Evolutionary conservation across 2,113 vertebrate species (phyloP), one percentile per base, ranked within the genome.

Genomic region (Ginglymostoma cirratum): DNA sequence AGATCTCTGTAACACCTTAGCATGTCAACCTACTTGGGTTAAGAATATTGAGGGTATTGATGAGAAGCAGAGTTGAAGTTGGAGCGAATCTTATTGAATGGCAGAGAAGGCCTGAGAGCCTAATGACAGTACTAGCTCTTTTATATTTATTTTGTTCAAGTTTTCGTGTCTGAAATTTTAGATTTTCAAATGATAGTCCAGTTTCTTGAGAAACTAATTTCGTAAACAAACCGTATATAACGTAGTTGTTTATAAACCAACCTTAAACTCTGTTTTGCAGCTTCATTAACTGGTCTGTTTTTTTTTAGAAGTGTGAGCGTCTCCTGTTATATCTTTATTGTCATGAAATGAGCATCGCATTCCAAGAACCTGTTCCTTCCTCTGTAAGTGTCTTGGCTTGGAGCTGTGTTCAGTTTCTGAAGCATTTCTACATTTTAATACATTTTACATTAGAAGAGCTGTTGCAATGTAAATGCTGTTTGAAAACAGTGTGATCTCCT

Each of bases 341-440:
- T 96, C 99, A 99, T 96, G 99, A 99, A 97, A 97, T 99, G 97
- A 99, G 99, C 96, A 98, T 99, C 96, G 99, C 99, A 96, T 99
- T 99, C 97, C 98, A 99, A 89, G 98, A 99, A 97, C 99, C 99
- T 34, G 99, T 99, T 96, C 97, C 99, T 96, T 97, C 97, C 96
- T 98, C 99, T 97, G 99, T 99, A 98, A 99, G 99, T 99, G 45
- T 83, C 10, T 93, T 72, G 52, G 8, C 21, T 48, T 95, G 69
- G 66, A 95, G 66, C 66, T 45, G 19, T 94, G 61, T 48, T 42
- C 38, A 5, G 24, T 95, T 48, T 72, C 42, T 76, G 67, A 95
- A 95, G 45, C 17, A 5, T 0, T 72, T 95, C 15, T 69, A 42
- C n/a, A 67, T 67, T 69, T 94, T 69, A 23, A 69, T 34, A 23